Evolutionary conservation across 2,797 vertebrate species (phyloP).

Genomic region (Picus viridis): DNA sequence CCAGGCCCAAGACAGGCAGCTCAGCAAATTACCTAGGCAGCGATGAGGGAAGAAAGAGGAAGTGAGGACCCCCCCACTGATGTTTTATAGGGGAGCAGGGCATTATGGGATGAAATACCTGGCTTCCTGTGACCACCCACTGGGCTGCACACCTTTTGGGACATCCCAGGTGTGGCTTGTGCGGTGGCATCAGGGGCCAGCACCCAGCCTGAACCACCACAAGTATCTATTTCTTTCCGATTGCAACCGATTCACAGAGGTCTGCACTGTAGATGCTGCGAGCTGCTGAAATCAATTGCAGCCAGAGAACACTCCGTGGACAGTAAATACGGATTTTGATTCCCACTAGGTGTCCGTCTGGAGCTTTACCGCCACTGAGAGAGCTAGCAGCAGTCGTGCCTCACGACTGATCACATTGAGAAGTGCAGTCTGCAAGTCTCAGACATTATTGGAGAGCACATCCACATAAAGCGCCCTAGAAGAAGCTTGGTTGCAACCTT

Average conservation of each 20-base stretch:
- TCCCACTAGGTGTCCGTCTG: fast-evolving
- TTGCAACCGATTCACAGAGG: background rate
- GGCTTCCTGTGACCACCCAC: too few relatives aligned
- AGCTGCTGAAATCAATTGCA: background rate
- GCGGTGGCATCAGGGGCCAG: too few relatives aligned
- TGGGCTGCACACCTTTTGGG: too few relatives aligned
- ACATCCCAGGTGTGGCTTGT: too few relatives aligned
- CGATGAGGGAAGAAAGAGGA: too few relatives aligned
- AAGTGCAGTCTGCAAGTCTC: background rate
- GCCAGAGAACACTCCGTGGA: too few relatives aligned
- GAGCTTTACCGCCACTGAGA: background rate
- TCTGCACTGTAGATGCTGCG: background rate
- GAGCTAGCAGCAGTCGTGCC: background rate
- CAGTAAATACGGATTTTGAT: background rate
- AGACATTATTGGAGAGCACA: background rate
- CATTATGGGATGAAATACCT: too few relatives aligned
- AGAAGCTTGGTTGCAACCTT: background rate
- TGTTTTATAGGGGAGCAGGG: too few relatives aligned
- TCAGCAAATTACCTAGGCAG: too few relatives aligned
- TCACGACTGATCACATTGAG: fast-evolving
- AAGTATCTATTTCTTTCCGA: background rate
- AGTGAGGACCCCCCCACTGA: too few relatives aligned
- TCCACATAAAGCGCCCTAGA: background rate
- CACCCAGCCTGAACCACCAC: too few relatives aligned
- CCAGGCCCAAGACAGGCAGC: too few relatives aligned